Evolutionary conservation across 2,113 vertebrate genomes (phyloP).

Genomic region (Prietella phreatophila): DNA sequence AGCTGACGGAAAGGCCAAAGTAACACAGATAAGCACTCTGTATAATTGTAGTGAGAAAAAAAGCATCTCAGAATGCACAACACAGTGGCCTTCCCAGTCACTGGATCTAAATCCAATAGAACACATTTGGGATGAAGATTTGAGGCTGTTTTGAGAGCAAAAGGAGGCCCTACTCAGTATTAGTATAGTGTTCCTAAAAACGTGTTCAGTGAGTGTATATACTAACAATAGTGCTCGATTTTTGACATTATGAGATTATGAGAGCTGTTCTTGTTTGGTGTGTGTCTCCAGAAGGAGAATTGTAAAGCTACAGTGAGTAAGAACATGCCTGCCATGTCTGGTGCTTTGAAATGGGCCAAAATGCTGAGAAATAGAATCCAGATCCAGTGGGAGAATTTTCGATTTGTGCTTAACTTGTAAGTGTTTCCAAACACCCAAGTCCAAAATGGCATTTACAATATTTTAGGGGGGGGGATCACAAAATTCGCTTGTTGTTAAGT

Average conservation of each 20-base stretch:
- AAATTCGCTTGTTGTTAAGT: neutral
- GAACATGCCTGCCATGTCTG: slow-evolving; percentile 76
- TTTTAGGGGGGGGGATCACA: neutral
- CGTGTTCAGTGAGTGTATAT: neutral
- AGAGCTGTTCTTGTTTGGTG: neutral
- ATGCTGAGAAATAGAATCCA: slow-evolving; percentile 73
- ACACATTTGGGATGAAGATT: no score
- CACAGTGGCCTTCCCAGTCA: no score
- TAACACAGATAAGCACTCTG: no score
- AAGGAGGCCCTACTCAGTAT: no score
- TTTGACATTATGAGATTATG: neutral
- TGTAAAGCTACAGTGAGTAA: slow-evolving; percentile 63
- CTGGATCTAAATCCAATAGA: no score
- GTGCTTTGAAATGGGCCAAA: slow-evolving; percentile 75
- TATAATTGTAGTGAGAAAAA: no score
- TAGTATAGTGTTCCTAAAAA: no score
- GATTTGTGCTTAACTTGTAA: slow-evolving; percentile 68
- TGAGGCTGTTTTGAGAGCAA: no score
- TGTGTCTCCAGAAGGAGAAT: slow-evolving; percentile 63
- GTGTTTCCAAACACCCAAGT: slow-evolving; percentile 47
- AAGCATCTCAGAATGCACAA: no score
- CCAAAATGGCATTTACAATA: neutral
- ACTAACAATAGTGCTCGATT: neutral
- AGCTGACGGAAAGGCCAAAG: no score
- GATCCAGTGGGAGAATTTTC: slow-evolving; percentile 72